Percentiles rank a stretch among this genome's conserved stretches.
These are phyloP conservation scores for Abscondita cerata DNA, from an alignment of 2,888 invertebrate genomes.

Conservation along the genomic window DNA sequence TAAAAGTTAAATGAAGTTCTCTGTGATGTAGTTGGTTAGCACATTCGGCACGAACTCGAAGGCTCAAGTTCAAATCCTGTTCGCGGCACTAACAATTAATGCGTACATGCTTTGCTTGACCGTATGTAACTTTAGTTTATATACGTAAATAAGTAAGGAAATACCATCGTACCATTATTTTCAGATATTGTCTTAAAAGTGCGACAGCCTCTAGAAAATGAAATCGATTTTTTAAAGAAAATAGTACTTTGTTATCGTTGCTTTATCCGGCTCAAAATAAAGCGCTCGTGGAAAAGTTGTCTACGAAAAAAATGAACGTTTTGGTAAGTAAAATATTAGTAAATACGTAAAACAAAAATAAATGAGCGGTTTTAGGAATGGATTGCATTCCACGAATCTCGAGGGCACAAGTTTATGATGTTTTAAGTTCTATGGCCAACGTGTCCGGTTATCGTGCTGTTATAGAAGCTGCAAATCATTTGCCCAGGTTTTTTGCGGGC, in stretches of 20 bases:
- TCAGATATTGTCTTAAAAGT: conserved; percentile 83
- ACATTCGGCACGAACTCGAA: too few relatives aligned
- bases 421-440: conserved; percentile 90
- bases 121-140: too few relatives aligned
- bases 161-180: too few relatives aligned
- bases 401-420: conserved; percentile 90
- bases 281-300: conserved; percentile 72
- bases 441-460: conserved; percentile 89
- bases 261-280: conserved; percentile 86
- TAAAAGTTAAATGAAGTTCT: too few relatives aligned
- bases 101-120: too few relatives aligned
- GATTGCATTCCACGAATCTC: conserved; percentile 89
- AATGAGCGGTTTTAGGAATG: conserved; percentile 69
- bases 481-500: conserved; percentile 91
- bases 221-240: conserved; percentile 71
- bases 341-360: not conserved
- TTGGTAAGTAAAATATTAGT: conserved; percentile 71
- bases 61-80: too few relatives aligned
- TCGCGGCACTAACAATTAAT: too few relatives aligned
- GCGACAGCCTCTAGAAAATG: conserved; percentile 70
- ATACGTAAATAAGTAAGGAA: too few relatives aligned
- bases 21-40: too few relatives aligned
- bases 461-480: conserved; percentile 86
- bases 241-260: conserved; percentile 80
- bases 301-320: conserved; percentile 77